These are phyloP conservation scores for Dallia pectoralis DNA, from an alignment of 2,797 vertebrate species.

Conservation along the genomic window DNA sequence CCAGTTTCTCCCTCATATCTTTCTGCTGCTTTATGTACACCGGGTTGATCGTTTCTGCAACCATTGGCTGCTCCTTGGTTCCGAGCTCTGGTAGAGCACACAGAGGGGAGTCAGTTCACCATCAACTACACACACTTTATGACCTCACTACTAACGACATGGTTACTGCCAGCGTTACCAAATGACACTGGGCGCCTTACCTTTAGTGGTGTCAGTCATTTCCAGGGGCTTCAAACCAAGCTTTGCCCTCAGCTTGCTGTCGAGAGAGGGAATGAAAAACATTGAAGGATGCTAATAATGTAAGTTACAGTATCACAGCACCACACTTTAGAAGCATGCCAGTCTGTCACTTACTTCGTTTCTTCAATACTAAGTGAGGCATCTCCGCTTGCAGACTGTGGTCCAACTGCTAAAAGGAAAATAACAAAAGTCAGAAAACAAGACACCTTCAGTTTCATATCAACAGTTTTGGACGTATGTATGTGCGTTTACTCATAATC, in stretches of 20 bases:
- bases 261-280: not conserved
- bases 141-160: not conserved
- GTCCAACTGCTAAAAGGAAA: conserved; percentile 52
- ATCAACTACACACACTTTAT: not conserved
- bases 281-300: not conserved
- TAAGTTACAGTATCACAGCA: not conserved
- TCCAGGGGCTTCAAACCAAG: conserved; percentile 90
- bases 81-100: conserved; percentile 73
- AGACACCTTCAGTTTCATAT: not conserved
- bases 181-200: conserved; percentile 47
- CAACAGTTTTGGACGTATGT: not conserved
- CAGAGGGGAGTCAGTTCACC: not conserved
- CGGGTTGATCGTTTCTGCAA: conserved; percentile 86
- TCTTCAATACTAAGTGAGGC: conserved; percentile 91
- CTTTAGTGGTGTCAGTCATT: conserved; percentile 80
- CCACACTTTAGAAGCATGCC: not conserved
- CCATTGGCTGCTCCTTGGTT: conserved; percentile 85
- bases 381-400: conserved; percentile 82
- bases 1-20: conserved; percentile 87
- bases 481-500: too few species aligned
- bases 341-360: conserved; percentile 79
- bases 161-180: not conserved
- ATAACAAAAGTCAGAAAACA: not conserved
- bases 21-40: conserved; percentile 77
- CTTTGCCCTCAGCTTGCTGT: conserved; percentile 88